These are phyloP conservation scores for Phlogophora meticulosa DNA, from an alignment of 2,888 invertebrate genomes.

Conservation along the genomic window DNA sequence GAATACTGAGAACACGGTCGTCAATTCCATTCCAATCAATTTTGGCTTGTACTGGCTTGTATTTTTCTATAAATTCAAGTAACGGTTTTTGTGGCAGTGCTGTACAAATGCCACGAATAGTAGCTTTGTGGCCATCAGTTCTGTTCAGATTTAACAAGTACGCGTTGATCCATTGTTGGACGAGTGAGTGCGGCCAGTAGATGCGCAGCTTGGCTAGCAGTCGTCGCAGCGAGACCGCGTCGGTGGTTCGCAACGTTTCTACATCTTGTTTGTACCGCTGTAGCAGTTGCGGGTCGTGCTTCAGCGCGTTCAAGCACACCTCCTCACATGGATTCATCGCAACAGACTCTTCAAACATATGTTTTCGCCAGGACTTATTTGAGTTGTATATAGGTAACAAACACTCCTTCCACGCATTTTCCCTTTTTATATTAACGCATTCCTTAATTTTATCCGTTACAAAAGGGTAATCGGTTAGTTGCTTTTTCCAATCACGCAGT, in stretches of 20 bases:
- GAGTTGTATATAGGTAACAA: conserved; percentile 75
- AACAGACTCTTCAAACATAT: conserved; percentile 81
- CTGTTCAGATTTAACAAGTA: conserved; percentile 70
- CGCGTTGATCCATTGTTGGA: conserved; percentile 69
- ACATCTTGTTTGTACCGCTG: conserved; percentile 68
- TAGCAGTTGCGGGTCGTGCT: conserved; percentile 79
- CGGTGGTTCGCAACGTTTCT: conserved; percentile 67
- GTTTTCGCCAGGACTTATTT: conserved; percentile 80
- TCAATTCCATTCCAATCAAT: conserved; percentile 77
- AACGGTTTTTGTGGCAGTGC: conserved; percentile 71
- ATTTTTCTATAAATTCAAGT: conserved; percentile 72
- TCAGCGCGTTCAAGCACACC: conserved; percentile 80
- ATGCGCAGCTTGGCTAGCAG: conserved; percentile 77
- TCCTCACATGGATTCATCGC: conserved; percentile 72
- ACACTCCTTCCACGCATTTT: conserved; percentile 70
- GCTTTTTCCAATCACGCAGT: conserved; percentile 77
- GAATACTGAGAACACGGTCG: conserved; percentile 75
- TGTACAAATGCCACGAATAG: conserved; percentile 75
- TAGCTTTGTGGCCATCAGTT: conserved; percentile 71
- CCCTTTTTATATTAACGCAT: conserved; percentile 70
- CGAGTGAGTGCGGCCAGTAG: conserved; percentile 78
- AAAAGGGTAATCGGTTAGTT: conserved; percentile 72
- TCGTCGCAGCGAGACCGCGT: conserved; percentile 67
- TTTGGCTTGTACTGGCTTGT: conserved; percentile 76
- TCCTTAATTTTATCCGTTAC: conserved; percentile 75